Conservation (phyloP, 1,140 invertebrate genomes). For the Harpegnathos saltator region DNA sequence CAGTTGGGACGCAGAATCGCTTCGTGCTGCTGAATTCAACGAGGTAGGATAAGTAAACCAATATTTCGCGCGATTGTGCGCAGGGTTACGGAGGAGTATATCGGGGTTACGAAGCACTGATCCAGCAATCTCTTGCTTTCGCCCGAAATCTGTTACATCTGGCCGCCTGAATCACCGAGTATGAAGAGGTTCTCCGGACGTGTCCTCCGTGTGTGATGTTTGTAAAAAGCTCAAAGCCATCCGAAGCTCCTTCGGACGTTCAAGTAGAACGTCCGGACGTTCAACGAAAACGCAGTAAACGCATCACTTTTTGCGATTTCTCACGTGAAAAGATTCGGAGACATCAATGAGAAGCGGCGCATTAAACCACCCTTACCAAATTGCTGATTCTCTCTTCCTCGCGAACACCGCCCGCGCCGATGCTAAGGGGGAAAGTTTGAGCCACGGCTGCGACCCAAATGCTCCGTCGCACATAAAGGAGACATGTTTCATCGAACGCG, state of each 20-base stretch:
- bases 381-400: no score
- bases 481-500: background rate
- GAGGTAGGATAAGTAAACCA: conserved; percentile 51
- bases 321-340: no score
- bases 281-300: no score
- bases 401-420: background rate
- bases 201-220: no score
- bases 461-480: conserved; percentile 16
- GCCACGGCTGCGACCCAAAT: background rate
- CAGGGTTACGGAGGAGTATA: background rate
- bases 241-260: no score
- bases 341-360: no score
- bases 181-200: background rate
- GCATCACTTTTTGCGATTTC: no score
- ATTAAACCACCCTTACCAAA: no score
- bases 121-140: conserved; percentile 23
- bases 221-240: no score
- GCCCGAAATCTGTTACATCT: background rate
- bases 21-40: conserved; percentile 25
- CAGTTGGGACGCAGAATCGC: conserved; percentile 26
- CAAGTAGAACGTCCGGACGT: no score
- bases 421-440: conserved; percentile 3
- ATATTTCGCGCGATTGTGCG: conserved; percentile 42
- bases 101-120: conserved; percentile 34
- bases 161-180: conserved; percentile 13